Evolutionary conservation across 2,113 vertebrate genomes (phyloP).

Genomic region (Tympanuchus pallidicinctus): DNA sequence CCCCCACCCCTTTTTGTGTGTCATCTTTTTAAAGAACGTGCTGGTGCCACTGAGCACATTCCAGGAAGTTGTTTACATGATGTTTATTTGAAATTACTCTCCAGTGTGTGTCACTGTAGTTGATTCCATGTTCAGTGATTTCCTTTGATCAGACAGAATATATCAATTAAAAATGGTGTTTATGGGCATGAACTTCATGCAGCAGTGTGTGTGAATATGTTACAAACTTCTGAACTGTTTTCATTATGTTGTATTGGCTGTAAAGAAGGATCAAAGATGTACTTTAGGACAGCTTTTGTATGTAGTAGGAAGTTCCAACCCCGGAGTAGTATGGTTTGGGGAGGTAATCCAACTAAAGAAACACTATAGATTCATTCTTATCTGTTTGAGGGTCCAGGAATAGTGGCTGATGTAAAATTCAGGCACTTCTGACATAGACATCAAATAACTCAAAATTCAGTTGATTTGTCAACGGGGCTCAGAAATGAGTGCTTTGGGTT

Average conservation of each 20-base stretch:
- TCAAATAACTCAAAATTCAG: neutral
- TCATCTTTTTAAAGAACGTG: neutral
- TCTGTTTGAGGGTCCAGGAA: neutral
- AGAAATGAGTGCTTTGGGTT: neutral
- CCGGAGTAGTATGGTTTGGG: neutral
- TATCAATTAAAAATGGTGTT: neutral
- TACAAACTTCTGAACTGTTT: neutral
- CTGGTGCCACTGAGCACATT: neutral
- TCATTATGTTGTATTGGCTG: neutral
- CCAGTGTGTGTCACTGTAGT: conserved; percentile 1
- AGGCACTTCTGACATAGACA: neutral
- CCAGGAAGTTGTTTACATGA: conserved; percentile 30
- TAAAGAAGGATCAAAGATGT: neutral
- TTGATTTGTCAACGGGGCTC: neutral
- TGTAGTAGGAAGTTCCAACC: neutral
- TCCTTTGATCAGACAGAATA: conserved; percentile 22
- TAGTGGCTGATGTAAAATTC: neutral
- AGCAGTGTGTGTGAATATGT: neutral
- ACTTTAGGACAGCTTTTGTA: neutral
- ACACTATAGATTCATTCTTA: neutral
- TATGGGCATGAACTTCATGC: neutral
- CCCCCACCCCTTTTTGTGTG: neutral
- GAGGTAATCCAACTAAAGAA: neutral
- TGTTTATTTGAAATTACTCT: conserved; percentile 33
- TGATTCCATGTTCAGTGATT: conserved; percentile 7